These are phyloP conservation scores for Recurvirostra avosetta DNA, from an alignment of 2,113 vertebrate species.

Conservation along the genomic window DNA sequence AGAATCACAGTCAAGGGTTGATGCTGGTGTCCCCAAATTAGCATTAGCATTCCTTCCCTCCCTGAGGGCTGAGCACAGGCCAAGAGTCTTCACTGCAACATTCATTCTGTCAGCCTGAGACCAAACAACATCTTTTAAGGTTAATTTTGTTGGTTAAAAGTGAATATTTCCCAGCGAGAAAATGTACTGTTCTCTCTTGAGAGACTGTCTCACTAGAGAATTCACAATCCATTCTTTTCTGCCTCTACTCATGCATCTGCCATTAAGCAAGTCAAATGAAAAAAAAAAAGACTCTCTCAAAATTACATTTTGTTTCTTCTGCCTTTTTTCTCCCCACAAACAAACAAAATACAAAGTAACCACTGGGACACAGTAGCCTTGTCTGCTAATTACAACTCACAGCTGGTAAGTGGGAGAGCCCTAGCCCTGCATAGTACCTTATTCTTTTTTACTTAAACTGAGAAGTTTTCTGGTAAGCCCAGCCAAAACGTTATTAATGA, in stretches of 20 bases:
- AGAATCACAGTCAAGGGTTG: not conserved
- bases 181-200: not conserved
- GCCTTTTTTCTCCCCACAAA: not conserved
- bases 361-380: not conserved
- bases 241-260: not conserved
- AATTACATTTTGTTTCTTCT: not conserved
- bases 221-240: not conserved
- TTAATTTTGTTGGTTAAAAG: conserved; percentile 15
- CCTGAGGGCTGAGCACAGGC: not conserved
- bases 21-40: not conserved
- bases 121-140: conserved; percentile 21
- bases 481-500: not conserved
- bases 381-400: not conserved
- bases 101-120: conserved; percentile 15
- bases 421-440: not conserved
- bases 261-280: not conserved
- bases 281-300: not conserved
- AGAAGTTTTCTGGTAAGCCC: not conserved
- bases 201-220: not conserved
- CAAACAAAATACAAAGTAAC: not conserved
- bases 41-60: not conserved
- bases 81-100: conserved; percentile 5
- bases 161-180: conserved; percentile 2
- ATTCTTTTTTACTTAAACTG: not conserved
- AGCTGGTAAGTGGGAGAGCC: not conserved